A percentile compares a stretch with the other conserved stretches of the same genome.
phyloP scores from a whole-genome alignment of 2,797 vertebrate genomes.

The Epinephelus awoara region DNA sequence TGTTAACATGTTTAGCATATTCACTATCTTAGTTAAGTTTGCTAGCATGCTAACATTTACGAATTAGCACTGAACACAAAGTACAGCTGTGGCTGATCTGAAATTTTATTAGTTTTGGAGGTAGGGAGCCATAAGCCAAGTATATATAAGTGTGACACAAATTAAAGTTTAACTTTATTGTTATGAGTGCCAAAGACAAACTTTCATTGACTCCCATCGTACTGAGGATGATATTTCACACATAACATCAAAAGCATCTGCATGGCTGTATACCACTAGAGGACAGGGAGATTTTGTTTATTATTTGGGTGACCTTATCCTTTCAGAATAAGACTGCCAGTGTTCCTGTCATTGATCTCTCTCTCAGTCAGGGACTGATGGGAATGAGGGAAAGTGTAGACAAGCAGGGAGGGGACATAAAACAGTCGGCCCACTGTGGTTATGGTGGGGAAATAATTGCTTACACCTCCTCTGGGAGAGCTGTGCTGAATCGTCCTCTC shows the following conservation, averaged over 20 bases:
- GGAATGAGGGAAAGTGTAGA: not conserved
- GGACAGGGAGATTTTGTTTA: not conserved
- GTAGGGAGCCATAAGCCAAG: too few relatives aligned
- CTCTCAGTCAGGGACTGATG: not conserved
- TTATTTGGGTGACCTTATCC: not conserved
- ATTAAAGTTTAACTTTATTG: too few relatives aligned
- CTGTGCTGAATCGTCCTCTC: slow-evolving; percentile 35
- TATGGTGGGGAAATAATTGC: slow-evolving; percentile 33
- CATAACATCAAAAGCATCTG: not conserved
- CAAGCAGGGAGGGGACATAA: slow-evolving; percentile 18
- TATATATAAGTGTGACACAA: too few relatives aligned
- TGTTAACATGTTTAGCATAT: too few relatives aligned
- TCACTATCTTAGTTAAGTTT: too few relatives aligned
- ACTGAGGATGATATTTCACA: not conserved
- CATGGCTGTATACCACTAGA: not conserved
- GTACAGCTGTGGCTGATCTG: too few relatives aligned
- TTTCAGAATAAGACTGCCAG: not conserved
- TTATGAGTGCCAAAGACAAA: not conserved
- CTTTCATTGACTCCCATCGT: not conserved
- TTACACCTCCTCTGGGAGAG: slow-evolving; percentile 39
- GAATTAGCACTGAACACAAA: too few relatives aligned
- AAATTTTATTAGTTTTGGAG: too few relatives aligned
- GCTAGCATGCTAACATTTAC: too few relatives aligned
- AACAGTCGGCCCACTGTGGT: not conserved
- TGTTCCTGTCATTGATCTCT: slow-evolving; percentile 15